Conservation (phyloP, 2,797 vertebrate species). For the Mus caroli region DNA sequence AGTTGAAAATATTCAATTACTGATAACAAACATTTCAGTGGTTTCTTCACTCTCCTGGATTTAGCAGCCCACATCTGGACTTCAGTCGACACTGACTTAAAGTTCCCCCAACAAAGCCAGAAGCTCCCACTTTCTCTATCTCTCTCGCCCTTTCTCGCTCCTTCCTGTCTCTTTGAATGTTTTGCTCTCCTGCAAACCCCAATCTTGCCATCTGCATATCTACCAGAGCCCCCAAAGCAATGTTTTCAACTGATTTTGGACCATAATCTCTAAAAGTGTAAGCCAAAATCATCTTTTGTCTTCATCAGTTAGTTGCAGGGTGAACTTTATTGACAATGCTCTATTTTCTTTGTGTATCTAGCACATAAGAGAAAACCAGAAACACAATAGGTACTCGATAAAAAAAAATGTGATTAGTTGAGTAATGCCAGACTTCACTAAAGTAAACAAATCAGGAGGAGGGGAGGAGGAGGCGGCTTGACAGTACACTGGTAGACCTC, state of each 20-base stretch:
- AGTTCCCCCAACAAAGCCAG: not conserved
- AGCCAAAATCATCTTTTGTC: not conserved
- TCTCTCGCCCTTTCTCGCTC: not conserved
- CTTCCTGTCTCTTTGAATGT: not conserved
- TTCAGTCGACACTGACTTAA: not conserved
- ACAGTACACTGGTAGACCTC: not conserved
- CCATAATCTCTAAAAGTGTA: not conserved
- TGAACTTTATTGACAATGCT: not conserved
- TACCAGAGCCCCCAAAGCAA: not conserved
- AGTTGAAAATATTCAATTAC: not conserved
- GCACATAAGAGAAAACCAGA: conserved; percentile 15
- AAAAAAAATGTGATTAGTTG: conserved; percentile 4
- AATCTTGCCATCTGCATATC: not conserved
- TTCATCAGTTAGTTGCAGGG: not conserved
- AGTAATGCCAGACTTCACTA: not conserved
- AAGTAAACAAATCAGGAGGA: not conserved
- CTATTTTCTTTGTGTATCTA: not conserved
- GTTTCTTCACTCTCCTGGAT: not conserved
- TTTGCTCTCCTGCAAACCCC: not conserved
- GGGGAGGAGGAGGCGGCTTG: not conserved
- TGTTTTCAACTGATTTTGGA: not conserved
- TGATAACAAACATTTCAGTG: not conserved
- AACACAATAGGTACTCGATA: not conserved
- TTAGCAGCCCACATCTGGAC: not conserved
- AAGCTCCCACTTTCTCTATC: not conserved